phyloP scores from a whole-genome alignment of 2,888 invertebrate genomes.

The Phoenoteleia sp. region DNA sequence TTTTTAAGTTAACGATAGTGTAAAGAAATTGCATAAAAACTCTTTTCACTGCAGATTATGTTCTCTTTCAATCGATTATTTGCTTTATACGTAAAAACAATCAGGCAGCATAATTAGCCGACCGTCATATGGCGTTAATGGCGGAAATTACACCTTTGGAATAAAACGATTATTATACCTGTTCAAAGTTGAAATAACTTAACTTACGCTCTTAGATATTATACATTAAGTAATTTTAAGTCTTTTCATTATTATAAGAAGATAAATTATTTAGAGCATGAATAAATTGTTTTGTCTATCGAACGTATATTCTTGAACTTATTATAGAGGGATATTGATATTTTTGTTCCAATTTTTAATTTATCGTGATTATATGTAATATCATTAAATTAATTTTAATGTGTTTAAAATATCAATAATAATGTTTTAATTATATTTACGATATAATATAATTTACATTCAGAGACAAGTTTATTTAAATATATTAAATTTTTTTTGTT shows the following conservation, averaged over 20 bases:
- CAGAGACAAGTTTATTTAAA: too few relatives aligned
- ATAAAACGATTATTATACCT: conserved; percentile 61
- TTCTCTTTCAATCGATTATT: conserved; percentile 57
- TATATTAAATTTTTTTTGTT: too few relatives aligned
- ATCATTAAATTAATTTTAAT: too few relatives aligned
- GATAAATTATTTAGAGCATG: conserved; percentile 24
- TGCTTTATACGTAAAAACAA: conserved; percentile 58
- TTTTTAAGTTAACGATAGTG: not conserved
- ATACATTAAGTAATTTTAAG: conserved; percentile 35
- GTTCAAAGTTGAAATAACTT: conserved; percentile 59
- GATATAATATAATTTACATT: too few relatives aligned
- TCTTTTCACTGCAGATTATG: conserved; percentile 30
- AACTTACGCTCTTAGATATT: conserved; percentile 54
- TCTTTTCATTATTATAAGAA: conserved; percentile 46
- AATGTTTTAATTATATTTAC: too few relatives aligned
- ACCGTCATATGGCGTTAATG: conserved; percentile 63
- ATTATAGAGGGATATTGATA: too few relatives aligned
- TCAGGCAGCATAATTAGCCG: conserved; percentile 55
- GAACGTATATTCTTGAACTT: too few relatives aligned
- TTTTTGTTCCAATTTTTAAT: too few relatives aligned
- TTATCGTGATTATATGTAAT: too few relatives aligned
- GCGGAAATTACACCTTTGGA: conserved; percentile 59
- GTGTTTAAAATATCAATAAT: too few relatives aligned
- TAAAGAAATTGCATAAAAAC: conserved; percentile 27
- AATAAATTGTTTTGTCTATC: conserved; percentile 24